phyloP scores from a whole-genome alignment of 2,888 invertebrate species.

The Steinernema hermaphroditum region DNA sequence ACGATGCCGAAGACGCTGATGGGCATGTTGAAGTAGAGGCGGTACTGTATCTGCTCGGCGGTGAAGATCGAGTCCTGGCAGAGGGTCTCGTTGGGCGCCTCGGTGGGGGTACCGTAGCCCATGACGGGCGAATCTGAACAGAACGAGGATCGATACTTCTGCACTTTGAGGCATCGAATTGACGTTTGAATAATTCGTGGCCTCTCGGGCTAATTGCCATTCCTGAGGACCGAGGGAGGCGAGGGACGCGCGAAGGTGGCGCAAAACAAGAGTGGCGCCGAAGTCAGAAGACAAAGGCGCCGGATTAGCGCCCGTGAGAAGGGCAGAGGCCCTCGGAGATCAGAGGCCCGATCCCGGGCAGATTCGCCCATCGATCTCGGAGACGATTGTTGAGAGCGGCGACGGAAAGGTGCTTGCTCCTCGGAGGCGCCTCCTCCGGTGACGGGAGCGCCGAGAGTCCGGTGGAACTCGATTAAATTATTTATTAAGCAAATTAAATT shows the following conservation, averaged over 20 bases:
- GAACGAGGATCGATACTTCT: background rate
- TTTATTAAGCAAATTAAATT: slow-evolving; percentile 22
- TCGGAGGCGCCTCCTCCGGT: background rate
- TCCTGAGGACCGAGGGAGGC: background rate
- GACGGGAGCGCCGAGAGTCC: background rate
- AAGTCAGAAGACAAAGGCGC: background rate
- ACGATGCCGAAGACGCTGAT: slow-evolving; percentile 60
- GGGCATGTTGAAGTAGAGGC: slow-evolving; percentile 41
- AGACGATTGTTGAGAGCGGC: background rate
- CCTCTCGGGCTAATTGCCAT: background rate
- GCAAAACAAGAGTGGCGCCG: background rate
- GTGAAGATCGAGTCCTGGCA: slow-evolving; percentile 42
- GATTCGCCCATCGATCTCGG: background rate
- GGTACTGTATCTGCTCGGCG: slow-evolving; percentile 38
- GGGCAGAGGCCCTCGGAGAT: background rate
- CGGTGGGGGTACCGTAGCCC: background rate
- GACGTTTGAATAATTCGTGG: background rate
- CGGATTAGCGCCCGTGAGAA: slow-evolving; percentile 13
- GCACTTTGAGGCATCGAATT: background rate
- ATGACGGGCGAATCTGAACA: background rate
- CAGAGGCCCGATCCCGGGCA: background rate
- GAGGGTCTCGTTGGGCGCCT: background rate
- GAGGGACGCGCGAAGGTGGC: background rate
- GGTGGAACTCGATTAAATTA: slow-evolving; percentile 24
- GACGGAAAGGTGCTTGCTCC: background rate